Percentiles rank a stretch among this genome's conserved stretches.
Evolutionary conservation across 92 coral and sea anemone species (phyloP).

Genomic region (Epizoanthus ramosus): DNA sequence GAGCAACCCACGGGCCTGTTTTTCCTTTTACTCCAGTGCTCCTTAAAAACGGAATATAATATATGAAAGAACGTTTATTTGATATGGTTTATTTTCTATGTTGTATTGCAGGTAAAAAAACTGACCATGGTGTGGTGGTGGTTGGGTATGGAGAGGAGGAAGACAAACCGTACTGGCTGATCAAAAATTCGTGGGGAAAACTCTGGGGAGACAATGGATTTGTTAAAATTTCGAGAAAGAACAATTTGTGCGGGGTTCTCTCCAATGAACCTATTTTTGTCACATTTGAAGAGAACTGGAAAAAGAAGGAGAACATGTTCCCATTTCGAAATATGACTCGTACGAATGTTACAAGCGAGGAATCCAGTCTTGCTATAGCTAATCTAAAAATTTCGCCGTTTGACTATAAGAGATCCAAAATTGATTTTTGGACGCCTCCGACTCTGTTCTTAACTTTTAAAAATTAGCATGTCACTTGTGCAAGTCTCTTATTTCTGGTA

Average conservation of each 20-base stretch:
- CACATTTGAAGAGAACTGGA: slow-evolving; percentile 53
- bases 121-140: slow-evolving; percentile 80
- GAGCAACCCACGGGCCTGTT: too few species aligned
- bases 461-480: too few species aligned
- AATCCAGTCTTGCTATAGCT: slow-evolving; percentile 43
- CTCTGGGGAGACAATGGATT: slow-evolving; percentile 93
- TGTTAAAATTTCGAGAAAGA: slow-evolving; percentile 66
- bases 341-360: slow-evolving; percentile 52
- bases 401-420: slow-evolving; percentile 78
- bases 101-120: slow-evolving; percentile 58
- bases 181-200: slow-evolving; percentile 96
- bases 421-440: slow-evolving; percentile 15
- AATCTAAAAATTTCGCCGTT: slow-evolving; percentile 78
- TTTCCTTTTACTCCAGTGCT: too few species aligned
- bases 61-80: background rate
- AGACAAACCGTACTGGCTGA: slow-evolving; percentile 75
- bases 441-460: too few species aligned
- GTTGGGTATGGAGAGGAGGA: slow-evolving; percentile 85
- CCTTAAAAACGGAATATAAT: too few species aligned
- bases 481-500: too few species aligned
- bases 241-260: slow-evolving; percentile 87
- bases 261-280: slow-evolving; percentile 85
- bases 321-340: slow-evolving; percentile 76
- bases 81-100: background rate
- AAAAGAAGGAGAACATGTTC: slow-evolving; percentile 39